Evolutionary conservation across 2,888 invertebrate species (phyloP).

Genomic region (Corbicula japonica): DNA sequence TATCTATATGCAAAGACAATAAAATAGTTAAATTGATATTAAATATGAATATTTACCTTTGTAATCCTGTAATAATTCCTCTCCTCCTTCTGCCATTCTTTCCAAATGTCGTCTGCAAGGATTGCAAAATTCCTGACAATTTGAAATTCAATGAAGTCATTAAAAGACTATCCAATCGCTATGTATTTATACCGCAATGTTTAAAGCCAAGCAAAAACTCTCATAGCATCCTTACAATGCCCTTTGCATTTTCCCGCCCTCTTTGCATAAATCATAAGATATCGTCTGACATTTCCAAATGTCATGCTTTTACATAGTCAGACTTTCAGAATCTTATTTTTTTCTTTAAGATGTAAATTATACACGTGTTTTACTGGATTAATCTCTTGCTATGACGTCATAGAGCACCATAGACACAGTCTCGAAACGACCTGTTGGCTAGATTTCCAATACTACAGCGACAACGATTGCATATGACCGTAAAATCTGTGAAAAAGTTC

Average conservation of each 20-base stretch:
- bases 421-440: conserved; percentile 41
- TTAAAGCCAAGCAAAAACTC: conserved; percentile 35
- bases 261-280: conserved; percentile 40
- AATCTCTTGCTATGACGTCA: conserved; percentile 53
- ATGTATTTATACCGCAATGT: conserved; percentile 37
- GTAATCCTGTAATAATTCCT: conserved; percentile 6
- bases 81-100: conserved; percentile 27
- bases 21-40: not conserved
- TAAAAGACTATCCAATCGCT: conserved; percentile 35
- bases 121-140: conserved; percentile 39
- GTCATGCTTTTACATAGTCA: conserved; percentile 35
- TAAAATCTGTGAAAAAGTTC: conserved; percentile 31
- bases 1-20: too few relatives aligned
- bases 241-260: conserved; percentile 42
- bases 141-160: conserved; percentile 35
- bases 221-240: conserved; percentile 12
- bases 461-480: conserved; percentile 28
- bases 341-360: conserved; percentile 39
- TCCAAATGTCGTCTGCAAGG: conserved; percentile 34
- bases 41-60: conserved; percentile 22
- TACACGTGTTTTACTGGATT: conserved; percentile 51
- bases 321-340: conserved; percentile 29
- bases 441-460: conserved; percentile 38
- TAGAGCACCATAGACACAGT: conserved; percentile 29
- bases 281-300: conserved; percentile 38